These are phyloP conservation scores for Ylistrum balloti DNA, from an alignment of 1,140 invertebrate genomes.

Conservation along the genomic window DNA sequence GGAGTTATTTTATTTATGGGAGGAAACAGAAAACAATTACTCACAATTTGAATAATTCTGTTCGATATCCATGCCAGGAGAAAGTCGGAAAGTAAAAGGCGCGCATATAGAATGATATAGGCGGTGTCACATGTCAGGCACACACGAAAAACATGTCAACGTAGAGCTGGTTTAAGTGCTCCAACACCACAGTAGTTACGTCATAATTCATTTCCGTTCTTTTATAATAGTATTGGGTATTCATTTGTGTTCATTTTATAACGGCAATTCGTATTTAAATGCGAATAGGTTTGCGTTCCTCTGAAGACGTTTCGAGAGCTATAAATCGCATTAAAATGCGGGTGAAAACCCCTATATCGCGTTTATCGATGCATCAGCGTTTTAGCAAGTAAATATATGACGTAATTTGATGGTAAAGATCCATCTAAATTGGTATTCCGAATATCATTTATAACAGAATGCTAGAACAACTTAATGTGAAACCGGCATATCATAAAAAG, in stretches of 20 bases:
- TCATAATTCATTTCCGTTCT: slow-evolving; percentile 27
- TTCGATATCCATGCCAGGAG: not conserved
- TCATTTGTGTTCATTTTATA: slow-evolving; percentile 40
- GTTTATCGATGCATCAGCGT: slow-evolving; percentile 25
- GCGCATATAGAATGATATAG: not conserved
- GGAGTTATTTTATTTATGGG: slow-evolving; percentile 8
- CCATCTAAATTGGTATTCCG: not conserved
- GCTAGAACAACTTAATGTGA: not conserved
- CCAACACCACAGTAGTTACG: not conserved
- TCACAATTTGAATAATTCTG: not conserved
- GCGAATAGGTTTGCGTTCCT: not conserved
- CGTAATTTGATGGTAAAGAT: not conserved
- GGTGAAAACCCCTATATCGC: slow-evolving; percentile 25
- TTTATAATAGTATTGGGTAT: not conserved
- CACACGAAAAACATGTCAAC: slow-evolving; percentile 31
- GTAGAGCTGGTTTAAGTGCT: slow-evolving; percentile 23
- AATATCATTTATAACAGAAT: not conserved
- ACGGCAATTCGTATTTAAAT: slow-evolving; percentile 35
- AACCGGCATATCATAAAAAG: slow-evolving; percentile 14
- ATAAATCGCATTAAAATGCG: slow-evolving; percentile 21
- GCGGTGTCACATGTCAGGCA: slow-evolving; percentile 20
- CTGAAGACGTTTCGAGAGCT: not conserved
- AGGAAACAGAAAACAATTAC: not conserved
- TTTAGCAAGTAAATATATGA: slow-evolving; percentile 20
- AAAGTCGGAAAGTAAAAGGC: not conserved